Evolutionary conservation across 2,888 invertebrate genomes (phyloP).

Genomic region (Acanthacorydalis orientalis): DNA sequence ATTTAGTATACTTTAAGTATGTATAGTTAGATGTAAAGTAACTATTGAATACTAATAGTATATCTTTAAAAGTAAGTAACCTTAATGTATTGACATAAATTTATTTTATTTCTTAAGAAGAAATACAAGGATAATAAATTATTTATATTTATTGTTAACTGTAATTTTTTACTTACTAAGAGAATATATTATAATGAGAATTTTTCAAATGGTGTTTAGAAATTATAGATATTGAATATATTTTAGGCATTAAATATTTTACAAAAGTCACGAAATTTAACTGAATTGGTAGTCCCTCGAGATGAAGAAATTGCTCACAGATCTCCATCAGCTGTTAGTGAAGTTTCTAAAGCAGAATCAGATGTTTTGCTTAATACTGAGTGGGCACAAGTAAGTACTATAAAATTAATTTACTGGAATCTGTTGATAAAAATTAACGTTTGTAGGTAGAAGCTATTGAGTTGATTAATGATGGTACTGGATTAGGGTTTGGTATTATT

Average conservation of each 20-base stretch:
- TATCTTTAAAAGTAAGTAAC: not conserved
- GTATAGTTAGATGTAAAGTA: not conserved
- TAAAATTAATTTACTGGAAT: not conserved
- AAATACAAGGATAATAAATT: too few species aligned
- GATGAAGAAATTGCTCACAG: conserved; percentile 30
- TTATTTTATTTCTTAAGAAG: too few species aligned
- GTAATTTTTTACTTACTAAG: too few species aligned
- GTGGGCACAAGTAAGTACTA: conserved; percentile 66
- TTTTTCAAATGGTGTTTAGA: too few species aligned
- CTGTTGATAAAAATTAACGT: conserved; percentile 1
- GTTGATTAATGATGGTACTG: conserved; percentile 92
- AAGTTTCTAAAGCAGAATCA: conserved; percentile 45
- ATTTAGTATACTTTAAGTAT: too few species aligned
- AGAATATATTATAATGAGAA: too few species aligned
- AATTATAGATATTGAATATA: conserved; percentile 7
- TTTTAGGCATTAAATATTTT: conserved; percentile 46
- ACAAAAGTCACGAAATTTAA: conserved; percentile 54
- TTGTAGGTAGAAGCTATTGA: conserved; percentile 68
- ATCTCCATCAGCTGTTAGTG: conserved; percentile 48
- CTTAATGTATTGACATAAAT: too few species aligned
- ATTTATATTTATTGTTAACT: too few species aligned
- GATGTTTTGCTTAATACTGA: conserved; percentile 68
- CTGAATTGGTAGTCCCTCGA: conserved; percentile 40
- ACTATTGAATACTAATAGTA: too few species aligned
- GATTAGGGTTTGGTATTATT: conserved; percentile 96